Conservation (phyloP, 2,797 vertebrate species). For the Odontamblyopus lacepedii region DNA sequence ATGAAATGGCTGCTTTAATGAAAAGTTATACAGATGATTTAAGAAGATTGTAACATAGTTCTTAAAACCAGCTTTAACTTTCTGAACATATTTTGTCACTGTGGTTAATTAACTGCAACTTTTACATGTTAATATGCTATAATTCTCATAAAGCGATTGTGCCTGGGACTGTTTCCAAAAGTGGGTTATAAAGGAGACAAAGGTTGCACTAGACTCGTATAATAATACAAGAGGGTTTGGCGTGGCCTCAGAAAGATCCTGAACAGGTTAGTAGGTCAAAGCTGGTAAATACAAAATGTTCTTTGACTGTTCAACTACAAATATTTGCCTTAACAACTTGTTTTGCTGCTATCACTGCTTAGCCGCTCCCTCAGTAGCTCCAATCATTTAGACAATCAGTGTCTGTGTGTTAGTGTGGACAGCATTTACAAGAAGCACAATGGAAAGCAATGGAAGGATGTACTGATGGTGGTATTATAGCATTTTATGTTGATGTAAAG, state of each 20-base stretch:
- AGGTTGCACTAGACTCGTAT: not conserved
- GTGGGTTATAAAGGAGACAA: not conserved
- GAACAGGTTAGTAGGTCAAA: constrained; percentile 11
- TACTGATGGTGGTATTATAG: constrained; percentile 31
- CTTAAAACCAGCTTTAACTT: not conserved
- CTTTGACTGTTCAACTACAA: constrained; percentile 40
- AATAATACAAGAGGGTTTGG: constrained; percentile 20
- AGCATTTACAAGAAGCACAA: constrained; percentile 32
- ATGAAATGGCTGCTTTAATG: constrained; percentile 7
- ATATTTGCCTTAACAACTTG: constrained; percentile 64
- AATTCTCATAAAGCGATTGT: constrained; percentile 7
- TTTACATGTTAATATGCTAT: constrained; percentile 13
- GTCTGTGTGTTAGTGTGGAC: constrained; percentile 50
- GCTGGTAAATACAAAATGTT: constrained; percentile 27
- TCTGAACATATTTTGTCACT: not conserved
- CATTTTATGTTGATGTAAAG: constrained; percentile 13
- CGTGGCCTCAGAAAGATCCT: constrained; percentile 9
- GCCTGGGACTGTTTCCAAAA: constrained; percentile 1
- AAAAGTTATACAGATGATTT: not conserved
- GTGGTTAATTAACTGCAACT: constrained; percentile 6
- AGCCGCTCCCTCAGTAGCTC: constrained; percentile 21
- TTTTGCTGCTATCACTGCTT: constrained; percentile 65
- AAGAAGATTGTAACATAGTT: constrained; percentile 2
- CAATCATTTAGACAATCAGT: constrained; percentile 59
- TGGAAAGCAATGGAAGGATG: constrained; percentile 17